phyloP scores from a whole-genome alignment of 2,888 invertebrate species.

The Deilephila elpenor region DNA sequence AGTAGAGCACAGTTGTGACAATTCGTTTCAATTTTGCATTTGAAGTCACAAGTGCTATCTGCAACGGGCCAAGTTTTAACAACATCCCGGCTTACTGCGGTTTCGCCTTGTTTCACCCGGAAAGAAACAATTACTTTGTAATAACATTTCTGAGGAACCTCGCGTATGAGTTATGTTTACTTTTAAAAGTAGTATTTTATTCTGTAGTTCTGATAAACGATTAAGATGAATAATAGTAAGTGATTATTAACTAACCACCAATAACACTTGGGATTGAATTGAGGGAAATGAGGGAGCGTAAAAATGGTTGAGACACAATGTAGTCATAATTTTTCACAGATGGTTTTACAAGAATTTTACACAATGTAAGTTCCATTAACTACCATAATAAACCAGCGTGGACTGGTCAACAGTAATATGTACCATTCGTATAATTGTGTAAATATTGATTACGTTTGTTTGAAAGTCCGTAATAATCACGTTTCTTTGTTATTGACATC shows the following conservation, averaged over 20 bases:
- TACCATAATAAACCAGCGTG: too few species aligned
- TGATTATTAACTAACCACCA: too few species aligned
- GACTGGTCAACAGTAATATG: too few species aligned
- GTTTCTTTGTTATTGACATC: conserved; percentile 35
- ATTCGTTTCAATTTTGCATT: conserved; percentile 24
- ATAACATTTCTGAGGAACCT: not conserved
- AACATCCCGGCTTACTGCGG: conserved; percentile 11
- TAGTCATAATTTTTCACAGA: too few species aligned
- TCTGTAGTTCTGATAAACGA: not conserved
- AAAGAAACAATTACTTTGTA: not conserved
- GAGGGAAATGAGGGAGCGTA: too few species aligned
- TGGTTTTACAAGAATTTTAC: too few species aligned
- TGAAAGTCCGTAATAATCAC: not conserved
- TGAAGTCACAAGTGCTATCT: conserved; percentile 8
- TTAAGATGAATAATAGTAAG: too few species aligned
- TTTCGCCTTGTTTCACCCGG: not conserved
- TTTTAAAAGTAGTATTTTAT: not conserved
- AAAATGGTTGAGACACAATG: too few species aligned
- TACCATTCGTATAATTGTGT: not conserved
- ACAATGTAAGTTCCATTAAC: too few species aligned
- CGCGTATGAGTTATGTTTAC: not conserved
- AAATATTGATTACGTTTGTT: not conserved
- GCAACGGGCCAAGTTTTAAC: conserved; percentile 17
- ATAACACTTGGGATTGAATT: too few species aligned
- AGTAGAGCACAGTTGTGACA: not conserved